These are phyloP conservation scores for Rhombomys opimus DNA, from an alignment of 2,113 vertebrate species.

Conservation along the genomic window DNA sequence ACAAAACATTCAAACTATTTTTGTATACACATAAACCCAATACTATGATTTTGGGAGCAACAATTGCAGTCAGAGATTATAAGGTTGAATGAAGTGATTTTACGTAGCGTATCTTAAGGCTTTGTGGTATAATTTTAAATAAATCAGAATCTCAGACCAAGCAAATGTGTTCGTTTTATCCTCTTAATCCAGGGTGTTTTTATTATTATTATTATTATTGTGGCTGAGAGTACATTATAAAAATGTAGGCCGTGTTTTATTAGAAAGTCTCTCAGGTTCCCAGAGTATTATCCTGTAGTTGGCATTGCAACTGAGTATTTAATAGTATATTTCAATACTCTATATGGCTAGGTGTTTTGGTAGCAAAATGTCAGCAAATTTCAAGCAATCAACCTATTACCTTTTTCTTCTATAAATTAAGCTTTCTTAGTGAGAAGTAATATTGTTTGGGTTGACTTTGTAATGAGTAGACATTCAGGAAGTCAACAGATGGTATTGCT, in stretches of 20 bases:
- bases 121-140: neutral
- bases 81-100: neutral
- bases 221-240: neutral
- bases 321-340: neutral
- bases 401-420: conserved; percentile 2
- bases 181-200: neutral
- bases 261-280: neutral
- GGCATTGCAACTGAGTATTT: conserved; percentile 21
- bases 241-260: neutral
- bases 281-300: conserved; percentile 13
- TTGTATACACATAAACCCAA: neutral
- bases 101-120: conserved; percentile 2
- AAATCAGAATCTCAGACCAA: conserved; percentile 6
- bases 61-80: neutral
- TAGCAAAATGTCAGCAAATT: neutral
- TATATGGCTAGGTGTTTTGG: neutral
- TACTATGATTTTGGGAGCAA: neutral
- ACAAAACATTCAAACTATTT: neutral
- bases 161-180: neutral
- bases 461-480: conserved; percentile 38
- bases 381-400: neutral
- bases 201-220: neutral
- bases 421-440: conserved; percentile 51
- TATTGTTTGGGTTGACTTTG: conserved; percentile 61
- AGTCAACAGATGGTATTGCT: conserved; percentile 70